These are phyloP conservation scores for Drosophila kepulauana DNA, from an alignment of 1,140 invertebrate species.

Conservation along the genomic window DNA sequence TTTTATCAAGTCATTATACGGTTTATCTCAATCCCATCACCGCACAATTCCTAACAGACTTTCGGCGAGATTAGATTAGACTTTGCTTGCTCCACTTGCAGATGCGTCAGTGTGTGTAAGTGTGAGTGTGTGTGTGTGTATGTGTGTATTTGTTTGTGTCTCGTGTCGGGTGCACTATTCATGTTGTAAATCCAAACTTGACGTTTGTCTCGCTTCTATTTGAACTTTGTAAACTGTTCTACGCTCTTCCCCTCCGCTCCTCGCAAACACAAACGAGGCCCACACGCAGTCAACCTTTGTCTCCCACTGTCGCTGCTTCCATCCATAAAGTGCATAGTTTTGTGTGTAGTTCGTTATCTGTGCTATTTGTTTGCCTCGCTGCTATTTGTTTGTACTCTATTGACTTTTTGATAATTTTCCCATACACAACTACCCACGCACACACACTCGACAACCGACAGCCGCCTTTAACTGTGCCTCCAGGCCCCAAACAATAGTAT, in stretches of 20 bases:
- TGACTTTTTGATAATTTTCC: constrained; percentile 71
- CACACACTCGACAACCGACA: constrained; percentile 13
- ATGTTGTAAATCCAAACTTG: constrained; percentile 20
- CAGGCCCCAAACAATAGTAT: not conserved
- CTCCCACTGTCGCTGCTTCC: constrained; percentile 8
- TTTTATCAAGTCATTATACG: constrained; percentile 42
- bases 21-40: constrained; percentile 46
- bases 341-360: constrained; percentile 51
- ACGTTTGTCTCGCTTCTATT: constrained; percentile 40
- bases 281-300: constrained; percentile 49
- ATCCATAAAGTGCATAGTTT: constrained; percentile 24
- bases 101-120: not conserved
- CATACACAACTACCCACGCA: constrained; percentile 9
- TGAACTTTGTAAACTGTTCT: constrained; percentile 27
- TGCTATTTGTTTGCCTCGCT: constrained; percentile 64
- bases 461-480: constrained; percentile 8
- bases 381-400: constrained; percentile 54
- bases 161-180: constrained; percentile 34
- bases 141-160: constrained; percentile 7
- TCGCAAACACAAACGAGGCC: not conserved
- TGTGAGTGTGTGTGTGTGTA: no score
- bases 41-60: constrained; percentile 23
- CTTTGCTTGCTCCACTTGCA: not conserved
- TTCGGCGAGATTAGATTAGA: constrained; percentile 64
- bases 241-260: not conserved